Conservation (phyloP, 30 jellyfish, hydroid and myxozoan species). For the Pelagia noctiluca region DNA sequence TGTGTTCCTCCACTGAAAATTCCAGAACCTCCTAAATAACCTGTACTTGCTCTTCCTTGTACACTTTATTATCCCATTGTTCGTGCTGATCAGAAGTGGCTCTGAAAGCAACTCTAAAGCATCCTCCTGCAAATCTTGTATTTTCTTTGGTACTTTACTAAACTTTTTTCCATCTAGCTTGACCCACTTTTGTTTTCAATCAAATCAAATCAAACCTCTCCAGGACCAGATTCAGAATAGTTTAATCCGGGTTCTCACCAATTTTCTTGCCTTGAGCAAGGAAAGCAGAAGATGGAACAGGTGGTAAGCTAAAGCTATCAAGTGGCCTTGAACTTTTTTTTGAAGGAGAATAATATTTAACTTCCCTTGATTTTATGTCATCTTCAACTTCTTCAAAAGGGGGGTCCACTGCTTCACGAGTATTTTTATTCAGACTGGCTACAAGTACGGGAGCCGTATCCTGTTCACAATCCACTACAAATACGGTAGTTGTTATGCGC, state of each 20-base stretch:
- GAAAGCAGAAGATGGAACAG: constrained; percentile 6
- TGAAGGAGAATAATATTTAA: neutral
- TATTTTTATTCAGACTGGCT: too few relatives aligned
- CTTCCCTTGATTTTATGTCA: neutral
- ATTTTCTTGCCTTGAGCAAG: constrained; percentile 2
- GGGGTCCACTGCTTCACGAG: constrained; percentile 11
- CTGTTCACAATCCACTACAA: too few relatives aligned
- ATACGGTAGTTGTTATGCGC: too few relatives aligned
- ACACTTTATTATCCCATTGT: neutral
- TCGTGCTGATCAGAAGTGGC: neutral
- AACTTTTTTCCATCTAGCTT: constrained; percentile 2
- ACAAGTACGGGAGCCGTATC: too few relatives aligned
- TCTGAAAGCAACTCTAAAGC: constrained; percentile 5
- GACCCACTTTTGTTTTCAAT: neutral
- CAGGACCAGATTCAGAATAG: constrained; percentile 4
- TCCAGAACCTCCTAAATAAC: neutral
- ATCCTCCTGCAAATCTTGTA: neutral
- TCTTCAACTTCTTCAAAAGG: neutral
- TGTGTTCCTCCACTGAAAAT: neutral
- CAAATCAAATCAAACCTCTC: neutral
- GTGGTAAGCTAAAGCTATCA: neutral
- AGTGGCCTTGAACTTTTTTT: neutral
- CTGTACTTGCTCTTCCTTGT: constrained; percentile 6
- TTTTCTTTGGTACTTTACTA: neutral
- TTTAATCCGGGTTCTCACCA: constrained; percentile 1